Percentiles rank a stretch among this genome's conserved stretches.
Evolutionary conservation across 1,140 invertebrate species (phyloP).

Genomic region (Eciton burchellii): DNA sequence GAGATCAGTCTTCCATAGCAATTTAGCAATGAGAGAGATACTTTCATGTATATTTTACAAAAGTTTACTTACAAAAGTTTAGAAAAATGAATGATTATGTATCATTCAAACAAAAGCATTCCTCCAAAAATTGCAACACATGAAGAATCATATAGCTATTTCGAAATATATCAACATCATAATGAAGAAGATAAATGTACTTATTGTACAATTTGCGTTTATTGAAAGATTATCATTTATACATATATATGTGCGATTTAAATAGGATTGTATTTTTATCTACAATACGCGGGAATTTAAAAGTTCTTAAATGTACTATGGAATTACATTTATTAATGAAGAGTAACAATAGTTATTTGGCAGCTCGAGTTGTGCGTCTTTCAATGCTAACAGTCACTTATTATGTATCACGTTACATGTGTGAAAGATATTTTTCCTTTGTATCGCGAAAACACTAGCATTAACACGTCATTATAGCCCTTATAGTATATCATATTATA

Average conservation of each 20-base stretch:
- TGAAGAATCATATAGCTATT: not conserved
- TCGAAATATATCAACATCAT: not conserved
- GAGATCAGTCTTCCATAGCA: too few species aligned
- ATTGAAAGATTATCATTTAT: conserved; percentile 68
- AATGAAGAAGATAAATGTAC: not conserved
- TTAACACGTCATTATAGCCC: not conserved
- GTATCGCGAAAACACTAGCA: conserved; percentile 5
- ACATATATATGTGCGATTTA: conserved; percentile 68
- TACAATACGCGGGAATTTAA: conserved; percentile 70
- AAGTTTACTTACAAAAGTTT: too few species aligned
- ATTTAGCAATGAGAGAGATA: not conserved
- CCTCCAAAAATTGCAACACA: not conserved
- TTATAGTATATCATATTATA: conserved; percentile 21
- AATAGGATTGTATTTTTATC: conserved; percentile 77
- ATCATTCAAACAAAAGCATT: too few species aligned
- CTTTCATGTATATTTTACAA: too few species aligned
- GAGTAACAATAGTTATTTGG: conserved; percentile 71
- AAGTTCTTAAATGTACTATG: conserved; percentile 46
- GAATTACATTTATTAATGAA: conserved; percentile 49
- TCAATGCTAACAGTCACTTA: conserved; percentile 34
- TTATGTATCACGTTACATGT: conserved; percentile 17
- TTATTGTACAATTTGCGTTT: conserved; percentile 60
- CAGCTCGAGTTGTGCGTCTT: conserved; percentile 74
- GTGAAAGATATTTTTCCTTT: conserved; percentile 3
- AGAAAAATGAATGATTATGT: too few species aligned